Evolutionary conservation across 2,888 invertebrate species (phyloP).

Genomic region (Stratiomys singularior): DNA sequence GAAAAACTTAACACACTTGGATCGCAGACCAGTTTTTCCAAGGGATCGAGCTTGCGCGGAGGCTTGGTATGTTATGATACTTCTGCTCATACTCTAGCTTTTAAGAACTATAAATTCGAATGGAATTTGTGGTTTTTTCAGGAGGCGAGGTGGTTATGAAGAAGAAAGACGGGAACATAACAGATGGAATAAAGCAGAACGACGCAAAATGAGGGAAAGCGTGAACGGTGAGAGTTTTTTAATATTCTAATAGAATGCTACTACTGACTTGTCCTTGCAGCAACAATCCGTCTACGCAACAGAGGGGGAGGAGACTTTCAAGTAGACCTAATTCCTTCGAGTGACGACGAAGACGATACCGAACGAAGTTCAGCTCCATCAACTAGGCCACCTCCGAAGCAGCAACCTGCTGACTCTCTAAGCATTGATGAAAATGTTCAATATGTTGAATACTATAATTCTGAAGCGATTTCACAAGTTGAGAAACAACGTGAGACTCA

Average conservation of each 20-base stretch:
- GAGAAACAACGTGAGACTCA: not conserved
- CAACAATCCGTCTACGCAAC: slow-evolving; percentile 60
- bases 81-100: not conserved
- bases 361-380: slow-evolving; percentile 32
- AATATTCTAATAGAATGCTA: not conserved
- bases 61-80: slow-evolving; percentile 78
- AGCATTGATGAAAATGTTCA: not conserved
- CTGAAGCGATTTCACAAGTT: not conserved
- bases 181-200: slow-evolving; percentile 62
- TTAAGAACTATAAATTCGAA: not conserved
- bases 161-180: slow-evolving; percentile 62
- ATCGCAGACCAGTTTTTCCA: slow-evolving; percentile 91
- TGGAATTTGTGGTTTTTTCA: slow-evolving; percentile 49
- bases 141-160: slow-evolving; percentile 64
- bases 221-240: slow-evolving; percentile 59
- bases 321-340: slow-evolving; percentile 56
- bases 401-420: not conserved
- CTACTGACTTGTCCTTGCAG: slow-evolving; percentile 52
- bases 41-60: slow-evolving; percentile 91
- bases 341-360: slow-evolving; percentile 60
- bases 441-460: slow-evolving; percentile 4
- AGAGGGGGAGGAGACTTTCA: slow-evolving; percentile 57
- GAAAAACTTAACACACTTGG: slow-evolving; percentile 83
- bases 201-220: slow-evolving; percentile 61
- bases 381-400: too few relatives aligned